phyloP scores from a whole-genome alignment of 1,140 invertebrate species.

The Drosophila setifemur region DNA sequence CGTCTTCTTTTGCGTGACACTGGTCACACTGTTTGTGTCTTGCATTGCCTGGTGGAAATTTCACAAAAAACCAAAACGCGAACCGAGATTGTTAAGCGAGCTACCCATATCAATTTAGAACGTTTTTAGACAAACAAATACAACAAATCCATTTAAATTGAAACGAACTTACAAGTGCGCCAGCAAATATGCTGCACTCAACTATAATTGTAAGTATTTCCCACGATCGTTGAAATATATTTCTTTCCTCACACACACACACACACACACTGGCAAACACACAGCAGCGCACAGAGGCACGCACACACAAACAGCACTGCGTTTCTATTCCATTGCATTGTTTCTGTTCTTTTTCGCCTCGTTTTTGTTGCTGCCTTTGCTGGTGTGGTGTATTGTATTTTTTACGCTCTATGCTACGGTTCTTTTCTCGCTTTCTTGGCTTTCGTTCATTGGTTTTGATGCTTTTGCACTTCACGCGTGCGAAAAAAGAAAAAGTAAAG shows the following conservation, averaged over 20 bases:
- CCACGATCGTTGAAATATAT: not conserved
- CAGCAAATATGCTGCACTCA: constrained; percentile 62
- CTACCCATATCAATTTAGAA: constrained; percentile 30
- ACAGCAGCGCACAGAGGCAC: not conserved
- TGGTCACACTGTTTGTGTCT: not conserved
- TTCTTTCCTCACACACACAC: not conserved
- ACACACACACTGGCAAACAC: not conserved
- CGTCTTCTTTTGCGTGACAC: too few species aligned
- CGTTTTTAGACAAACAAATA: constrained; percentile 5
- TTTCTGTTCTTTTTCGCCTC: constrained; percentile 16
- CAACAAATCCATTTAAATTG: too few species aligned
- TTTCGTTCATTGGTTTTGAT: constrained; percentile 9
- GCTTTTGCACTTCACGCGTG: too few species aligned
- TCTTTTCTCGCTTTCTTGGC: not conserved
- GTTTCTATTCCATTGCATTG: constrained; percentile 20
- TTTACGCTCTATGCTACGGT: constrained; percentile 4
- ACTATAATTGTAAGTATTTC: constrained; percentile 60
- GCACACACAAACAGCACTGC: not conserved
- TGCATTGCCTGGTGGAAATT: not conserved
- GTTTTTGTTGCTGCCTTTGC: too few species aligned
- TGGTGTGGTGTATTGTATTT: too few species aligned
- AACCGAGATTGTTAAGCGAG: constrained; percentile 1
- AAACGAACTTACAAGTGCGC: constrained; percentile 16
- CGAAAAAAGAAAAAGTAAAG: not conserved
- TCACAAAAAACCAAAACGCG: not conserved